Percentiles rank a stretch among this genome's conserved stretches.
phyloP scores from a whole-genome alignment of 2,888 invertebrate species.

The Leptopilina myrica region DNA sequence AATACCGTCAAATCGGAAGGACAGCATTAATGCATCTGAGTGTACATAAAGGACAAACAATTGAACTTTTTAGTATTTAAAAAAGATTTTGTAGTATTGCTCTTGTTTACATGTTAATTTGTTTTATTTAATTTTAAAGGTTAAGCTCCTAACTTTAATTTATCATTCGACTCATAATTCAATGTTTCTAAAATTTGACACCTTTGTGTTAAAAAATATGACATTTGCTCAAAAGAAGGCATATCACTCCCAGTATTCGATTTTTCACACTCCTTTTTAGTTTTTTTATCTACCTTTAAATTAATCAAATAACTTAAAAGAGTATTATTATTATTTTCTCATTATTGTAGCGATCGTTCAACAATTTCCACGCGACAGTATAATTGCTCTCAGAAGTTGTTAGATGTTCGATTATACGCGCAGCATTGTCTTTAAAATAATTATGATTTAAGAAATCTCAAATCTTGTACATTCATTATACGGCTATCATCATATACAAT shows the following conservation, averaged over 20 bases:
- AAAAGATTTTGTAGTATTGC: not conserved
- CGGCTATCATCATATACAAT: slow-evolving; percentile 40
- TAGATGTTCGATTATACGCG: slow-evolving; percentile 42
- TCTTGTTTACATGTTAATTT: not conserved
- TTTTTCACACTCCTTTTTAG: not conserved
- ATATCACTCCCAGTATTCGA: slow-evolving; percentile 1
- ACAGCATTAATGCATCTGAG: too few species aligned
- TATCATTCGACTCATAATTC: not conserved
- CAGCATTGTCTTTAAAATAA: slow-evolving; percentile 42
- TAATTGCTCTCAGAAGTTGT: slow-evolving; percentile 47
- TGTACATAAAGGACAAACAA: slow-evolving; percentile 2
- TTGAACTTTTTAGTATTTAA: not conserved
- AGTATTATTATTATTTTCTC: slow-evolving; percentile 54
- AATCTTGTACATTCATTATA: slow-evolving; percentile 40
- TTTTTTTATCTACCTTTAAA: not conserved
- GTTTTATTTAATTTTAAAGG: not conserved
- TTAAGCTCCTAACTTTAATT: not conserved
- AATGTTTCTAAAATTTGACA: not conserved
- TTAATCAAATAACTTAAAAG: not conserved
- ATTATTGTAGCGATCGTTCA: slow-evolving; percentile 57
- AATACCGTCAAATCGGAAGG: too few species aligned
- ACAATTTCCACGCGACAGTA: not conserved
- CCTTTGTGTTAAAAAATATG: not conserved
- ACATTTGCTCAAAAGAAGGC: not conserved
- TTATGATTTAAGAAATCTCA: slow-evolving; percentile 45